These are phyloP conservation scores for Sphyrna mokarran DNA, from an alignment of 2,113 vertebrate species.

Conservation along the genomic window DNA sequence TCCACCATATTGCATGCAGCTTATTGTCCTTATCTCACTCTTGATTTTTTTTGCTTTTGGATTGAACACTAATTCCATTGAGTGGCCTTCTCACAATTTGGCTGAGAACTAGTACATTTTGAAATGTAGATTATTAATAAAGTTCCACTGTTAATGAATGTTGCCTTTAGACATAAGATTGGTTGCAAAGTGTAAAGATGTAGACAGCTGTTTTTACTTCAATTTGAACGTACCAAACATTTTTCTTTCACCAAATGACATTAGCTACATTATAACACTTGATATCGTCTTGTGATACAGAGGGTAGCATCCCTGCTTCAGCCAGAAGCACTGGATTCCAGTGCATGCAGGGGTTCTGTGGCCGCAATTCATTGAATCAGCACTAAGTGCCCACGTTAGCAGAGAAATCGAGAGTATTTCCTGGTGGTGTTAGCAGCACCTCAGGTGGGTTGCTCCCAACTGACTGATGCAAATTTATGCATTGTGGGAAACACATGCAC, in stretches of 20 bases:
- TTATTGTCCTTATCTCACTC: background rate
- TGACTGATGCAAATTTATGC: too few species aligned
- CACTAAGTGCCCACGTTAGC: too few species aligned
- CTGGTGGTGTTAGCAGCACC: too few species aligned
- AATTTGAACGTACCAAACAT: background rate
- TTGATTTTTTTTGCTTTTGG: background rate
- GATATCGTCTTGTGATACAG: background rate
- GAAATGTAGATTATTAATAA: background rate
- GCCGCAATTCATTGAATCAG: too few species aligned
- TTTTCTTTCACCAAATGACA: background rate
- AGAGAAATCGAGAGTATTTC: too few species aligned
- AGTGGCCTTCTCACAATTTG: background rate
- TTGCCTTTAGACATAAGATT: background rate
- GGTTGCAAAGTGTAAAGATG: background rate
- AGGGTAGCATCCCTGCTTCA: background rate
- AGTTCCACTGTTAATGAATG: background rate
- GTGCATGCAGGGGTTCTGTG: too few species aligned
- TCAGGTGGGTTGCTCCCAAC: too few species aligned
- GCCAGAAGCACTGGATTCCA: too few species aligned
- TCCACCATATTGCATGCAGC: background rate
- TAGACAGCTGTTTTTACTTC: background rate
- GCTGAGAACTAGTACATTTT: background rate
- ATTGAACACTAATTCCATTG: background rate
- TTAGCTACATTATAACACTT: too few species aligned
- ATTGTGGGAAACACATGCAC: too few species aligned